phyloP scores from a whole-genome alignment of 92 coral and sea anemone species.

The Blastomussa wellsi region DNA sequence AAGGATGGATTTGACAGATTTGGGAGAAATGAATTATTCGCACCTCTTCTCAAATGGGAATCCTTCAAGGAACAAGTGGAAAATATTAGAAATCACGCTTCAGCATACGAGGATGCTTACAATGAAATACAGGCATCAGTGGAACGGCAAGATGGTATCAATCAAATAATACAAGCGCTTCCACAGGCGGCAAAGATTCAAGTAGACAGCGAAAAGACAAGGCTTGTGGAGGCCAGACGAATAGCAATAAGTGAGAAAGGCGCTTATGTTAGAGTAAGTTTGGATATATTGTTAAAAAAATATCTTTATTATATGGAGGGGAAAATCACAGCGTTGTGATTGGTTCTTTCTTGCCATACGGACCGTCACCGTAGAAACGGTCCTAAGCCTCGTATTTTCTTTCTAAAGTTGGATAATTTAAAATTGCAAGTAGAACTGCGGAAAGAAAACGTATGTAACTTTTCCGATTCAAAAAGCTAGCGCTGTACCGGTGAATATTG shows the following conservation, averaged over 20 bases:
- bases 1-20: background rate
- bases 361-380: too few relatives aligned
- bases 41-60: constrained; percentile 12
- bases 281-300: background rate
- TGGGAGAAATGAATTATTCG: background rate
- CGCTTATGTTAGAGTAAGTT: constrained; percentile 1
- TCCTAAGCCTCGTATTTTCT: too few relatives aligned
- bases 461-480: too few relatives aligned
- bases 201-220: background rate
- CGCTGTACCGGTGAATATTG: too few relatives aligned
- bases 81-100: background rate
- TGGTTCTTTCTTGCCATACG: too few relatives aligned
- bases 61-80: constrained; percentile 3
- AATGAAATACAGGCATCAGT: background rate
- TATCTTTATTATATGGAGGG: too few relatives aligned
- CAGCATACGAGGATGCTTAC: constrained; percentile 16
- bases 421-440: too few relatives aligned
- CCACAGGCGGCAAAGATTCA: constrained; percentile 2
- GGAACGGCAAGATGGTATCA: constrained; percentile 1
- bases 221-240: constrained; percentile 17
- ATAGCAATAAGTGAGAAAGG: constrained; percentile 7
- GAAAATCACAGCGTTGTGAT: too few relatives aligned
- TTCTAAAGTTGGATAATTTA: too few relatives aligned
- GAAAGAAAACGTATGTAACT: too few relatives aligned
- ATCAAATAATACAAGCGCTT: background rate